Evolutionary conservation across 2,797 vertebrate species (phyloP), one percentile per base, ranked within the genome.

Genomic region (Remorina albescens): DNA sequence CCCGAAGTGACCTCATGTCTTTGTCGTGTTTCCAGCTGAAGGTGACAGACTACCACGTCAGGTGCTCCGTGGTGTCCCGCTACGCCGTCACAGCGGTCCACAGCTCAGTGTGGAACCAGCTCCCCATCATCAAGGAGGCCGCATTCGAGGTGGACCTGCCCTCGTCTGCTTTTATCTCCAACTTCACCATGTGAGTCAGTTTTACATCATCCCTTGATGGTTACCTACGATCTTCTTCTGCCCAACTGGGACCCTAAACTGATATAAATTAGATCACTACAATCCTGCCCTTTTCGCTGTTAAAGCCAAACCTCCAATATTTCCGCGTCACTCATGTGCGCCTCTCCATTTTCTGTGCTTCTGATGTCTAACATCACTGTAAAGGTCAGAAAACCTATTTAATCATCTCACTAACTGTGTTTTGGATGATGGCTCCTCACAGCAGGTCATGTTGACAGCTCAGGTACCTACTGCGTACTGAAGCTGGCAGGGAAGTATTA

Each of bases 71-170:
- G 63, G 90, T 94, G 59, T 97, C 95, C 53, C 93, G 92, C 62
- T 97, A 96, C 0, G 94, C 93, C 26, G 82, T 93, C 3, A 97
- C 95, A 71, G 93, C 88, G 1, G 90, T 97, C 72, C 92, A 93
- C 47, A 95, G 94, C 36, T 90, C 94, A 1, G 88, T 96, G 36
- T 94, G 91, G 94, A 96, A 96, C 91, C 93, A 95, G 82, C 94
- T 96, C 2, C 44, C 92, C 15, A 26, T 91, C 67, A 89, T 89
- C 63, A 96, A 96, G 71, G 95, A 96, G 57, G 95, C 95, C 0
- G 89, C 94, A 36, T 97, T 97, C 50, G 95, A 96, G 74, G 90
- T 97, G 82, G 93, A 96, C 82, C 91, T 97, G 68, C 94, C 96
- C 25, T 88, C 86, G 10, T 83, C 96, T 0, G 95, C 95, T 1